Conservation (phyloP, 2,888 invertebrate species). For the Apamea epomidion region DNA sequence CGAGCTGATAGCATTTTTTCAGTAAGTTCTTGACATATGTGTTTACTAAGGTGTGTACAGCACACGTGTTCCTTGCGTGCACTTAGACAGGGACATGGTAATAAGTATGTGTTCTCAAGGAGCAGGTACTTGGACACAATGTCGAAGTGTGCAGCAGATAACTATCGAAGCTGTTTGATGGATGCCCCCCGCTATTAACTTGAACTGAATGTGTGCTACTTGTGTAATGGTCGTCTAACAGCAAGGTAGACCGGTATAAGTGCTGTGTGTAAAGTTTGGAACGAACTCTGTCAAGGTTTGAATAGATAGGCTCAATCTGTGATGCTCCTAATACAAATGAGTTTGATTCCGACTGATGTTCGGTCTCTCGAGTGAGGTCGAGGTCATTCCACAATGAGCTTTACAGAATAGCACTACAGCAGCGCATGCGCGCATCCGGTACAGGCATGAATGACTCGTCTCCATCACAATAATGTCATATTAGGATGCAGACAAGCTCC, state of each 20-base stretch:
- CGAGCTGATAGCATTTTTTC: background rate
- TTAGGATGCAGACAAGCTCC: constrained; percentile 41
- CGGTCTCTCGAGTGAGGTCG: background rate
- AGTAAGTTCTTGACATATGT: background rate
- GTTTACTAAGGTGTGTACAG: background rate
- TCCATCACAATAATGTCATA: constrained; percentile 16
- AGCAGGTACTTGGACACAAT: background rate
- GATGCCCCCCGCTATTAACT: background rate
- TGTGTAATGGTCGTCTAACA: background rate
- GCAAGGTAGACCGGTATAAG: background rate
- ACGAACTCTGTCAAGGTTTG: background rate
- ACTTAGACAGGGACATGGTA: background rate
- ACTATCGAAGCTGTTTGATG: constrained; percentile 32
- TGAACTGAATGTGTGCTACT: constrained; percentile 3
- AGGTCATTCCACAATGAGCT: background rate
- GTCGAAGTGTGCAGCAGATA: constrained; percentile 22
- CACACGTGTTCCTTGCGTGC: background rate
- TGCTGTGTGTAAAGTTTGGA: background rate
- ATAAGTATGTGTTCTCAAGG: background rate
- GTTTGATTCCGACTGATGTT: background rate
- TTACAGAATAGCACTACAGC: background rate
- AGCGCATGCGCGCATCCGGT: background rate
- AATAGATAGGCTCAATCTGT: too few relatives aligned
- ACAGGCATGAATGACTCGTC: constrained; percentile 6
- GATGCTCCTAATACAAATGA: background rate